A percentile compares a stretch with the other conserved stretches of the same genome.
Evolutionary conservation across 2,888 invertebrate species (phyloP).

Genomic region (Drosophila anomelani): DNA sequence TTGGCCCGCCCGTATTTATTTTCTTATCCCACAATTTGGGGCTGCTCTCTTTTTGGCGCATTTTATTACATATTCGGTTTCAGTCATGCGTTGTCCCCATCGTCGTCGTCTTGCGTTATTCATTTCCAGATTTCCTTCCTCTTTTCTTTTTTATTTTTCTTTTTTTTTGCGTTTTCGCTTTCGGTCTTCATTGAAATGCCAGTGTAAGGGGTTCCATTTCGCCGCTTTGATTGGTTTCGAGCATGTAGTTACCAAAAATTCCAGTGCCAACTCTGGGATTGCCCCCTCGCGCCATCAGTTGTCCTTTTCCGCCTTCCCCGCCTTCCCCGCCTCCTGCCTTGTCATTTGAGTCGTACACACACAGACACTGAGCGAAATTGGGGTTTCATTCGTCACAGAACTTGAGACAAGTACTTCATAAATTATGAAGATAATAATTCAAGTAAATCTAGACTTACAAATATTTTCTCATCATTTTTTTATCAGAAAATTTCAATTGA

Average conservation of each 20-base stretch:
- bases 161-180: conserved; percentile 3
- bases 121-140: conserved; percentile 59
- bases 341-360: conserved; percentile 29
- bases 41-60: conserved; percentile 32
- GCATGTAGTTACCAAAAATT: conserved; percentile 51
- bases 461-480: not conserved
- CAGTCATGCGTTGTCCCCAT: conserved; percentile 62
- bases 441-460: not conserved
- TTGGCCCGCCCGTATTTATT: conserved; percentile 22
- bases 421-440: not conserved
- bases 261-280: conserved; percentile 31
- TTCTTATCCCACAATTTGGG: conserved; percentile 22
- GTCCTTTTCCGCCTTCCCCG: not conserved
- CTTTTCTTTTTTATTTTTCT: conserved; percentile 1
- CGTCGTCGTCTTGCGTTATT: conserved; percentile 64
- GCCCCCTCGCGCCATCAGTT: conserved; percentile 11
- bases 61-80: conserved; percentile 47
- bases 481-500: too few relatives aligned
- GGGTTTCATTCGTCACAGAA: accelerated
- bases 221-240: conserved; percentile 68
- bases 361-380: conserved; percentile 1
- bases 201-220: conserved; percentile 67
- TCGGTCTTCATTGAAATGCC: conserved; percentile 65
- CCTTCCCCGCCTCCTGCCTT: not conserved
- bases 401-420: not conserved